Evolutionary conservation across 1,140 invertebrate genomes (phyloP), one percentile per base, ranked within the genome.

Genomic region (Tetramorium simillimum): DNA sequence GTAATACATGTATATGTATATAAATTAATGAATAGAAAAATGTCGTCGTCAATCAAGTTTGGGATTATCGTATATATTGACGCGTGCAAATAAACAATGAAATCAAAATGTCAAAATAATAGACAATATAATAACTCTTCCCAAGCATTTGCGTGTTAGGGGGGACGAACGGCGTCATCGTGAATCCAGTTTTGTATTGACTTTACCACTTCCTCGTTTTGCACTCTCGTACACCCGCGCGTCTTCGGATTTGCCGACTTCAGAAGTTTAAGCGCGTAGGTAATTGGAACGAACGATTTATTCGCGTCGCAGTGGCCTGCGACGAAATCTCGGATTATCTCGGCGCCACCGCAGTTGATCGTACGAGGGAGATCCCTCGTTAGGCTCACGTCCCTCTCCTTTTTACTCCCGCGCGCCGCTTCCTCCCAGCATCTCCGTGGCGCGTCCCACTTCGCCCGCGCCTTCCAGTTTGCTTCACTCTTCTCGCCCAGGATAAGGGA

Each of bases 401-500:
- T 88, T 87, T 63, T 87, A 60, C 40, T 49, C 88, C 28, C 28
- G n/a, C 58, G 81, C 86, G 58, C 69, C 81, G 46, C 40, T 80
- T 82, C 69, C 58, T 63, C 72, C 62, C 28, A 9, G 33, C 65
- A 86, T 77, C 69, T 24, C 28, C 86, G 80, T 73, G 37, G 37
- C 86, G 58, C 63, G 65, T 63, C 60, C 60, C 21, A 46, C 28
- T 72, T 78, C 77, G 76, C 87, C 85, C 88, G 86, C 80, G 72
- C 56, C 75, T 7, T 92, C 88, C 90, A 92, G 89, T 94, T 93
- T 91, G 87, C 89, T 89, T 92, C 92, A 90, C 93, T 92, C 89
- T 91, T 93, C 92, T 87, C 88, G 76, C 76, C 88, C 62, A 89
- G 92, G 93, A 94, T 94, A 94, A 94, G 92, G 92, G 93, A 94